phyloP scores from a whole-genome alignment of 2,797 vertebrate genomes.

The Channallabes apus region DNA sequence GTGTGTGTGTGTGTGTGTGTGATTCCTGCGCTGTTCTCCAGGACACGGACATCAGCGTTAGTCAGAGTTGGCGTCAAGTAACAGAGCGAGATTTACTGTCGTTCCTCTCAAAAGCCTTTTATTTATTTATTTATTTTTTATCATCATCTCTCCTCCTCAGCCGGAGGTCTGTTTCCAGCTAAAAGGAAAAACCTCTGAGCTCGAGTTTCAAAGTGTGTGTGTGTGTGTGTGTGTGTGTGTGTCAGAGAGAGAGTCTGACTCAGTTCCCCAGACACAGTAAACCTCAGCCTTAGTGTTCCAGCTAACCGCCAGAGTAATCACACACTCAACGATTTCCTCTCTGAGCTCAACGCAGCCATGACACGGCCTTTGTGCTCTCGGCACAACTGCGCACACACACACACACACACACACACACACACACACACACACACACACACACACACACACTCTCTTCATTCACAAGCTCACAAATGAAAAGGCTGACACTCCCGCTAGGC shows the following conservation, averaged over 20 bases:
- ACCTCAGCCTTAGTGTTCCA: conserved; percentile 79
- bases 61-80: neutral
- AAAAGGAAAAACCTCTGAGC: conserved; percentile 62
- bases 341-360: conserved; percentile 39
- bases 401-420: conserved; percentile 24
- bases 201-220: neutral
- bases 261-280: conserved; percentile 83
- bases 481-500: neutral
- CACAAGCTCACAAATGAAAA: neutral
- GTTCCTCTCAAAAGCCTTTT: conserved; percentile 12
- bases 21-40: neutral
- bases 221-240: neutral
- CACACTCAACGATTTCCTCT: conserved; percentile 83
- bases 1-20: neutral
- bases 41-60: conserved; percentile 1
- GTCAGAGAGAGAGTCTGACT: conserved; percentile 66
- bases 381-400: conserved; percentile 3
- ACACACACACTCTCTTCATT: neutral
- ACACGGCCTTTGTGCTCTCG: conserved; percentile 12
- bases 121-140: neutral
- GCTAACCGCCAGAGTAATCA: conserved; percentile 81
- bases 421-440: no score
- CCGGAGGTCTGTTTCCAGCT: conserved; percentile 53
- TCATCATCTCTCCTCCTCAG: conserved; percentile 50
- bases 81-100: neutral